phyloP scores from a whole-genome alignment of 2,113 vertebrate species.

The Pygoscelis adeliae region DNA sequence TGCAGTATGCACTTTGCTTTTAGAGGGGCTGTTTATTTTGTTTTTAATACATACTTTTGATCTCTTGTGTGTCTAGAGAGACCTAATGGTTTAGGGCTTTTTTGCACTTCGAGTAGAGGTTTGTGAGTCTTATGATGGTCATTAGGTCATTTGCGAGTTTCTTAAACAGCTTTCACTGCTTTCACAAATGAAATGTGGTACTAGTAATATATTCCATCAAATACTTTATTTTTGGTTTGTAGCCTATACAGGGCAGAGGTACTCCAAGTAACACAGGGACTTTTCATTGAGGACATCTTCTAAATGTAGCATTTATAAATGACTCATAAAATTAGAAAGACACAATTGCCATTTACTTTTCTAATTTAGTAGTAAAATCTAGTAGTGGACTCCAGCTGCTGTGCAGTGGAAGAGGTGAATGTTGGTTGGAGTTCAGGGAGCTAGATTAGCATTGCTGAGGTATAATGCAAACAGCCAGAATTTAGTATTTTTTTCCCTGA shows the following conservation, averaged over 20 bases:
- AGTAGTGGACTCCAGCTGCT: neutral
- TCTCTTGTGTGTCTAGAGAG: neutral
- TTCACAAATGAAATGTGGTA: neutral
- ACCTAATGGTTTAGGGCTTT: neutral
- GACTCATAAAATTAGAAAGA: neutral
- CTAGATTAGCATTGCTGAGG: neutral
- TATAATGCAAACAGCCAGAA: neutral
- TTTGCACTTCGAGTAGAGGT: neutral
- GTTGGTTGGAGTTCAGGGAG: neutral
- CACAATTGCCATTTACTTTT: neutral
- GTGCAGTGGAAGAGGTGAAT: neutral
- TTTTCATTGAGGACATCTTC: accelerated
- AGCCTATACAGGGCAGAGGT: accelerated
- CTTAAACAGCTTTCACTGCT: neutral
- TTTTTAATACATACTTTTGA: neutral
- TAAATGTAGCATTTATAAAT: neutral
- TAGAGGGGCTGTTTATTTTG: neutral
- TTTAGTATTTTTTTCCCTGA: neutral
- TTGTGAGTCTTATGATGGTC: neutral
- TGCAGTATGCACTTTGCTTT: neutral
- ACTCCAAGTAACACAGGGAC: neutral
- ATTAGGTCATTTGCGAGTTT: neutral
- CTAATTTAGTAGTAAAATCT: neutral
- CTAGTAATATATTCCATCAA: neutral
- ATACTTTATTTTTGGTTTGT: neutral